Conservation (phyloP, 1,140 invertebrate genomes). For the Heterodera schachtii region DNA sequence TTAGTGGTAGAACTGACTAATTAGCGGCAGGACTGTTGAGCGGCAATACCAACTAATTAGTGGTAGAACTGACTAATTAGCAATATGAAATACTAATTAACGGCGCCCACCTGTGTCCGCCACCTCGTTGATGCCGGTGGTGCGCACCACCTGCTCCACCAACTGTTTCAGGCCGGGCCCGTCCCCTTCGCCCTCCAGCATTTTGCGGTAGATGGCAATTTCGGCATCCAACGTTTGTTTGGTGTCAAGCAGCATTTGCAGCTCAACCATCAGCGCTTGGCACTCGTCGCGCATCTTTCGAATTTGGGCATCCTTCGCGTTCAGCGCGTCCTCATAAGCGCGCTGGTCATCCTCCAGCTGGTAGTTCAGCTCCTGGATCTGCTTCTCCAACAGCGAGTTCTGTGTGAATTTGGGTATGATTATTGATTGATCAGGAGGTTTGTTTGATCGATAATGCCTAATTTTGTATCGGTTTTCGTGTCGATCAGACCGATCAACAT, state of each 20-base stretch:
- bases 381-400: conserved; percentile 69
- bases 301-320: conserved; percentile 66
- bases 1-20: too few species aligned
- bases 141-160: conserved; percentile 65
- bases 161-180: conserved; percentile 63
- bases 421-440: background rate
- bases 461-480: too few species aligned
- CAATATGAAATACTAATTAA: too few species aligned
- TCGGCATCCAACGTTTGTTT: conserved; percentile 66
- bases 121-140: conserved; percentile 57
- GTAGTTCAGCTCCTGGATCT: conserved; percentile 68
- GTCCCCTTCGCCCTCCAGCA: conserved; percentile 65
- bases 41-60: too few species aligned
- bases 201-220: conserved; percentile 66
- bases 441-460: too few species aligned
- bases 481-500: too few species aligned
- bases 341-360: conserved; percentile 68
- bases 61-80: too few species aligned
- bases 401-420: conserved; percentile 28
- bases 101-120: conserved; percentile 57
- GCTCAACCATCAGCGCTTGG: conserved; percentile 67
- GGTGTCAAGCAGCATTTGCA: conserved; percentile 68
- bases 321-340: conserved; percentile 63
- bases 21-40: too few species aligned
- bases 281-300: conserved; percentile 66